These are phyloP conservation scores for Tricholaema leucomelas DNA, from an alignment of 2,113 vertebrate genomes.

Conservation along the genomic window DNA sequence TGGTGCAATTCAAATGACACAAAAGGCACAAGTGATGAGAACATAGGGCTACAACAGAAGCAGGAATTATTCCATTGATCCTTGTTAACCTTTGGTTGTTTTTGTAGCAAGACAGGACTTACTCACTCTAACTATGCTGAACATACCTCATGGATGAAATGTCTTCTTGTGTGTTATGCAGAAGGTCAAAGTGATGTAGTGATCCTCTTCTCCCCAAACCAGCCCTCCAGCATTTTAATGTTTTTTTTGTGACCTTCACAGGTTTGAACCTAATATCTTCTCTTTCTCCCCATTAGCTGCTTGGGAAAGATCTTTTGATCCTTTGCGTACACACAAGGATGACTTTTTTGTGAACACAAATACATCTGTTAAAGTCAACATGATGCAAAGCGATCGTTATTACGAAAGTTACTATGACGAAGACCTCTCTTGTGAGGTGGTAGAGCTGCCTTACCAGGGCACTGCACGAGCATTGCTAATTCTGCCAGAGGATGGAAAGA, in stretches of 20 bases:
- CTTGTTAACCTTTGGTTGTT: background rate
- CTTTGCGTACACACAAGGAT: background rate
- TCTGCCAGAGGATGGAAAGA: conserved; percentile 81
- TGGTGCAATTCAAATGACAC: background rate
- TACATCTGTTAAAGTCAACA: conserved; percentile 49
- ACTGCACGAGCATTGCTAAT: conserved; percentile 83
- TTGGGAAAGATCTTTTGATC: conserved; percentile 67
- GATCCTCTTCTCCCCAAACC: background rate
- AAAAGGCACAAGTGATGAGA: background rate
- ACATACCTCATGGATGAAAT: background rate
- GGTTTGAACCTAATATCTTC: background rate
- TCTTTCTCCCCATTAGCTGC: conserved; percentile 31
- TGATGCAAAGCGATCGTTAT: conserved; percentile 42
- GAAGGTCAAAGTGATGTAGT: background rate
- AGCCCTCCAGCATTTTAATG: background rate
- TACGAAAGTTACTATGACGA: conserved; percentile 52
- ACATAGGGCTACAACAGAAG: background rate
- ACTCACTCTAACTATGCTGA: background rate
- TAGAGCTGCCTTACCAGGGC: conserved; percentile 84
- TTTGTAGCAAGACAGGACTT: background rate
- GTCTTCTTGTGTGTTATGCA: background rate
- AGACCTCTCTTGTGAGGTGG: conserved; percentile 71
- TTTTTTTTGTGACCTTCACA: background rate
- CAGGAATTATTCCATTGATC: background rate
- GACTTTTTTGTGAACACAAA: conserved; percentile 61